Conservation (phyloP, 2,113 vertebrate genomes). For the Rutilus rutilus region DNA sequence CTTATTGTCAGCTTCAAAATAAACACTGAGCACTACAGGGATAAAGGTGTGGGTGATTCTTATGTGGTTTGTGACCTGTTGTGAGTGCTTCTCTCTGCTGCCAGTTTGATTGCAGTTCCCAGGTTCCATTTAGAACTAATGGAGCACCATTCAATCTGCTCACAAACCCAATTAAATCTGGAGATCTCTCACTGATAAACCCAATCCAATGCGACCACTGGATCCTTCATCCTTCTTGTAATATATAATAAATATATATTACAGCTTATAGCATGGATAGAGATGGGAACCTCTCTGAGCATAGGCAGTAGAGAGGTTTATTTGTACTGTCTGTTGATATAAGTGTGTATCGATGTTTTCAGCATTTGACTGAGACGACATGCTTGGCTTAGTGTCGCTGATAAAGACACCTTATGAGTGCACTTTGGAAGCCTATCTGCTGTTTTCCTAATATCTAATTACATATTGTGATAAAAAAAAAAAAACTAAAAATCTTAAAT, state of each 20-base stretch:
- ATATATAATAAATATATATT: conserved; percentile 47
- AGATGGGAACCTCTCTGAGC: conserved; percentile 9
- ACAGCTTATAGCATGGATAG: not conserved
- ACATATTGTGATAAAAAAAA: too few relatives aligned
- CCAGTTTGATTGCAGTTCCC: conserved; percentile 58
- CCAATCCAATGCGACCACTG: conserved; percentile 50
- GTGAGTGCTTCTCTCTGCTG: conserved; percentile 49
- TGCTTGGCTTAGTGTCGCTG: not conserved
- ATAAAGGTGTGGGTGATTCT: not conserved
- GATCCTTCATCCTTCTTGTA: conserved; percentile 51
- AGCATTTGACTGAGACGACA: conserved; percentile 4
- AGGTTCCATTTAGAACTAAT: conserved; percentile 58
- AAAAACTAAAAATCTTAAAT: too few relatives aligned
- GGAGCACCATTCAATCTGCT: conserved; percentile 60
- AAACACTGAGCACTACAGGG: not conserved
- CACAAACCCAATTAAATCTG: conserved; percentile 68
- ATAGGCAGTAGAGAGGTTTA: not conserved
- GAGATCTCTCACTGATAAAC: conserved; percentile 62
- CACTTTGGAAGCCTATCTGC: not conserved
- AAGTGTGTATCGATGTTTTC: conserved; percentile 10
- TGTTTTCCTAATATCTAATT: not conserved
- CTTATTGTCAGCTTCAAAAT: not conserved
- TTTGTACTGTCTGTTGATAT: conserved; percentile 25
- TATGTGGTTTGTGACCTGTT: conserved; percentile 26
- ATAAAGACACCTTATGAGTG: not conserved